Evolutionary conservation across 1,140 invertebrate species (phyloP), one percentile per base, ranked within the genome.

Genomic region (Manduca sexta): DNA sequence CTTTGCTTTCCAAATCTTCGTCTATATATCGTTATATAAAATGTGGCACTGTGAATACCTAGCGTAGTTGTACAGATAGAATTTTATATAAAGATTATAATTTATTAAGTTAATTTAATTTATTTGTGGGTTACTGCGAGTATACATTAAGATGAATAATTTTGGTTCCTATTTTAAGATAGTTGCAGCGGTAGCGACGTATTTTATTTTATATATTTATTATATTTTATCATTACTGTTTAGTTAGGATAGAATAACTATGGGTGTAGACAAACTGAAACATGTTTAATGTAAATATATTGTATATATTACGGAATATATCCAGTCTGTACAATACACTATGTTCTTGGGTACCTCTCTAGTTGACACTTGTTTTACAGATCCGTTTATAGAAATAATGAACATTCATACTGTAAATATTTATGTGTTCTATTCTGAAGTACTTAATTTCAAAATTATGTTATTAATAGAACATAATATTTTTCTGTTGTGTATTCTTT

Each of bases 81-180:
- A n/a, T 17, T 12, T 35, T 18, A 33, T 45, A 30, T 43, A 43
- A 30, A 59, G 45, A 51, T 46, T 33, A 56, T 63, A 67, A 66
- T 60, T 65, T 72, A 71, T 69, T 68, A 74, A 74, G 64, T 69
- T 74, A 79, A 80, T 79, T 82, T 79, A 84, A 31, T 30, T 35
- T 35, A 35, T 35, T 35, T 14, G n/a, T 12, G 33, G 33, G 33
- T 35, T 12, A n/a, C 14, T 35, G 33, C 8, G 14, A 60, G 51
- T 64, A 63, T 52, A n/a, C n/a, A n/a, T 49, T 50, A 64, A 52
- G 49, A 65, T 60, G 45, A 52, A 56, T 66, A 64, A 65, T 77
- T 83, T 84, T 82, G 78, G 81, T 84, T 84, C 81, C 81, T 84
- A 84, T 79, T 70, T 72, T 82, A 82, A 82, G 73, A 78, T 79